Evolutionary conservation across 2,113 vertebrate species (phyloP).

Genomic region (Platycercus adscitus): DNA sequence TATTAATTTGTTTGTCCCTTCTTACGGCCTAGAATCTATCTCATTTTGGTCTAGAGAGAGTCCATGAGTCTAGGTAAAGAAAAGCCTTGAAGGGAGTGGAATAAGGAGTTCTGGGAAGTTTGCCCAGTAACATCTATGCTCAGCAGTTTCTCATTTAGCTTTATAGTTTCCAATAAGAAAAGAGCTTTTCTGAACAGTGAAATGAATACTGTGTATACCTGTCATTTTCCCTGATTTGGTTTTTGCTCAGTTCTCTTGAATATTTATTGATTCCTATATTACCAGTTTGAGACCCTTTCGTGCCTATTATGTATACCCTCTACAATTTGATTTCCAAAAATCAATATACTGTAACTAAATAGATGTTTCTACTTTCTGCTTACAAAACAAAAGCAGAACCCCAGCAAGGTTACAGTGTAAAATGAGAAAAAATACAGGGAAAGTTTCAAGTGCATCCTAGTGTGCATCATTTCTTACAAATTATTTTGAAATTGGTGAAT

Average conservation of each 20-base stretch:
- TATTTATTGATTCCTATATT: slow-evolving; percentile 47
- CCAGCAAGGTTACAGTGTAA: neutral
- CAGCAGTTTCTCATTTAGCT: slow-evolving; percentile 27
- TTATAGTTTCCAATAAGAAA: slow-evolving; percentile 13
- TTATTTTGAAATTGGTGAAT: neutral
- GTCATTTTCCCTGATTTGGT: slow-evolving; percentile 19
- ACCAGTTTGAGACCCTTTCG: slow-evolving; percentile 24
- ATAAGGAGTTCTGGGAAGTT: slow-evolving; percentile 10
- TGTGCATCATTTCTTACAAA: neutral
- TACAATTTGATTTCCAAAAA: slow-evolving; percentile 31
- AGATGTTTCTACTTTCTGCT: slow-evolving; percentile 31
- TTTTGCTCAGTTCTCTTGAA: neutral
- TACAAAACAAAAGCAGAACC: slow-evolving; percentile 16
- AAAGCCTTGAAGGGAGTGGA: neutral
- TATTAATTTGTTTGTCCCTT: neutral
- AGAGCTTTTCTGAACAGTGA: neutral
- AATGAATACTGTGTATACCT: slow-evolving; percentile 10
- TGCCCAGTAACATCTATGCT: slow-evolving; percentile 16
- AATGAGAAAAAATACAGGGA: neutral
- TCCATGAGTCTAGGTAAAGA: neutral
- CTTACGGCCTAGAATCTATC: neutral
- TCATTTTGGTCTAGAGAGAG: neutral
- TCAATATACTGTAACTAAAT: slow-evolving; percentile 50
- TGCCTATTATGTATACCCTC: neutral
- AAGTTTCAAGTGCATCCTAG: neutral